Evolutionary conservation across 2,113 vertebrate genomes (phyloP), one percentile per base, ranked within the genome.

Genomic region (Phoxinus phoxinus): DNA sequence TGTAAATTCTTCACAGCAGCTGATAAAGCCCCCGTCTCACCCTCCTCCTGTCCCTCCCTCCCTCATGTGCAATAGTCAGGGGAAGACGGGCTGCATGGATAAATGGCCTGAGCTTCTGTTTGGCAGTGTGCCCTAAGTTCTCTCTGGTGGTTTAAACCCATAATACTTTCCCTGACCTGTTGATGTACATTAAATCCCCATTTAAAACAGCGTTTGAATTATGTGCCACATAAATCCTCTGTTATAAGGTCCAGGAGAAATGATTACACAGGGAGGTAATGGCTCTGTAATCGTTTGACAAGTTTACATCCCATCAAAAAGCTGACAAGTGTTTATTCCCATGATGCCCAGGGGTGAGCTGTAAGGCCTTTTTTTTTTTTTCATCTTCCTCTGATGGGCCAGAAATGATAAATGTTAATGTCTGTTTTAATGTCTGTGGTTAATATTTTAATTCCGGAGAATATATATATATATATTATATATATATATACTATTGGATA

Each of bases 1-100:
- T 96, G 96, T 95, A 96, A 96, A 96, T 96, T 96, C 96, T 95
- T 95, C 95, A 95, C 94, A 95, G 94, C 92, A 94, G 92, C 95
- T 96, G 95, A 94, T 96, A 94, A 96, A 96, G 92, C 90, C 92
- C 88, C 90, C 89, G 17, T 87, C 73, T 76, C 88, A 87, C 86
- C 88, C 87, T 44, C 85, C 58, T 59, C 58, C 58, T 59, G 58
- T 81, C 74, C 37, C 41, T 27, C 85, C 63, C 84, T 81, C 84
- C 72, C 81, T 69, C 58, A 12, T 53, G 19, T 89, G 80, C 85
- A 90, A 90, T 91, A 92, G 91, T 79, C 84, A 61, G 88, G 85
- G 83, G 88, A 88, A 92, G 92, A 92, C 89, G 90, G 87, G 89
- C 88, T 74, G 90, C 85, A 41, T 85, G 84, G 86, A 90, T 90